Evolutionary conservation across 2,888 invertebrate genomes (phyloP).

Genomic region (Palloptera scutellata): DNA sequence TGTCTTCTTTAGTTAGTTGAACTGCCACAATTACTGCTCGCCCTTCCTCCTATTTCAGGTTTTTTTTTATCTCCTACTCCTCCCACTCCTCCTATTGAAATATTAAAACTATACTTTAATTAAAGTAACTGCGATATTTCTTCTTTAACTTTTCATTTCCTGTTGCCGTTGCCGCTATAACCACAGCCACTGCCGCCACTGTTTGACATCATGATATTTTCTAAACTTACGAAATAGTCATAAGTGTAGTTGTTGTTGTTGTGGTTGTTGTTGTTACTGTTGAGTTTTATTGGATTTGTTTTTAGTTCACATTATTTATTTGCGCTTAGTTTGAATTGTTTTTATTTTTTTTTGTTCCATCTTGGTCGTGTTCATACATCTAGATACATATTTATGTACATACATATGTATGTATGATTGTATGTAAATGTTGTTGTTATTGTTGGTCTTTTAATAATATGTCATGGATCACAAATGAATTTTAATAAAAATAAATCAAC

Average conservation of each 20-base stretch:
- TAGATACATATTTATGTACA: too few relatives aligned
- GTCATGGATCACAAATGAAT: neutral
- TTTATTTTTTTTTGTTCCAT: neutral
- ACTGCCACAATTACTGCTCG: too few relatives aligned
- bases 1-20: too few relatives aligned
- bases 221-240: neutral
- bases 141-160: conserved; percentile 34
- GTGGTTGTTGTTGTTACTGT: conserved; percentile 18
- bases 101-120: conserved; percentile 39
- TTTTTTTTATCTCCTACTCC: too few relatives aligned
- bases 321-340: neutral
- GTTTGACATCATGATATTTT: neutral
- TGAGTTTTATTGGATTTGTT: conserved; percentile 22
- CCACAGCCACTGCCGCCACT: neutral
- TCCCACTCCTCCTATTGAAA: too few relatives aligned
- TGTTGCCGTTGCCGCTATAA: neutral
- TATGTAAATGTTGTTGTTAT: neutral
- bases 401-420: too few relatives aligned
- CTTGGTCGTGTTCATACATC: neutral
- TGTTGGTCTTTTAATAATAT: conserved; percentile 1
- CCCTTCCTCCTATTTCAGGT: too few relatives aligned
- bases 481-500: conserved; percentile 5
- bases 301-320: conserved; percentile 33
- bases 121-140: conserved; percentile 41
- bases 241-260: neutral